Base-by-base conservation (phyloP, 2,888 invertebrate species). In the Spisula solida region DNA sequence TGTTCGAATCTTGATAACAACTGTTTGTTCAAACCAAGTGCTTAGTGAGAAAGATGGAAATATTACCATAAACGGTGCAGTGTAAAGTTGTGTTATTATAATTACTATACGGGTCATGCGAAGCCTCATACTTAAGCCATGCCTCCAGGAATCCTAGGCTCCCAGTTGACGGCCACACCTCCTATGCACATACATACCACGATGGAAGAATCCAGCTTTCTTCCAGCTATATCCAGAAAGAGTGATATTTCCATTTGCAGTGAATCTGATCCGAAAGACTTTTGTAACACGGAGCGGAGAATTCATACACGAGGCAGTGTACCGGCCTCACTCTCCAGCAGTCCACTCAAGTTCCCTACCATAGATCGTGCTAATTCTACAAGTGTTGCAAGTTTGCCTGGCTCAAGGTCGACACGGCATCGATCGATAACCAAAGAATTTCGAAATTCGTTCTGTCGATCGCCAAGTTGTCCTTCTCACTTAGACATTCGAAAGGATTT, bases 381-480 rank as follows among this genome's bases (percentile, higher is more conserved):
- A 8, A 92, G 92, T 82, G 79, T 92, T 14, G 90, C 92, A 0
- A 92, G 92, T 75, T 81, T 92, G 78, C 89, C 92, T 8, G 90
- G 92, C 18, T 90, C 88, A 1, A 86, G 89, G 8, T 86, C 89
- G 0, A 88, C 82, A 8, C 83, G 92, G 6, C 88, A 90, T 70
- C 83, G 90, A 31, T 86, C 88, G 12, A 86, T 87, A 25, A 80
- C 81, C 12, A 87, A 90, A 41, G 92, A 92, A n/a, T 75, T 90
- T 10, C 82, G 89, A 5, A 48, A 89, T 14, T 84, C 88, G 5
- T 91, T 91, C 31, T 91, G 93, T 56, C 83, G 92, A n/a, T 93
- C 93, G 18, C 93, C 93, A 20, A 93, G 93, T 81, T 93, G 93
- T 83, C 93, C 93, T 0, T 93, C 93, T 16, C 75, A 92, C 88